These are phyloP conservation scores for Agrotis puta DNA, from an alignment of 2,888 invertebrate species.

Conservation along the genomic window DNA sequence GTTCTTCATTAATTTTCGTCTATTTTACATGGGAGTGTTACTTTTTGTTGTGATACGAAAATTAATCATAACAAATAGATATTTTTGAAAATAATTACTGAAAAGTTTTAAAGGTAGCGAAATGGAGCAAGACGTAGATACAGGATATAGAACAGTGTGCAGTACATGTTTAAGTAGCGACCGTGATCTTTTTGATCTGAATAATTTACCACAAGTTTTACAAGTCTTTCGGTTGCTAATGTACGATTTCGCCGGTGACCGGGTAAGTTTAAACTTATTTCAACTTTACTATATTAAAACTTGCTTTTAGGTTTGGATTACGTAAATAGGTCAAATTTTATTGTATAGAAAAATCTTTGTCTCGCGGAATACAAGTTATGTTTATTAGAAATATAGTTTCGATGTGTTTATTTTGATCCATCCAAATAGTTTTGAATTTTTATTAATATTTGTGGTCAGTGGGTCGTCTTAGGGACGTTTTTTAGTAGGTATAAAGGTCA, in stretches of 20 bases:
- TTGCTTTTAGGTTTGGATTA: slow-evolving; percentile 31
- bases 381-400: too few relatives aligned
- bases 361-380: too few relatives aligned
- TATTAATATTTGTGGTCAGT: too few relatives aligned
- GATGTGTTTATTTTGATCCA: too few relatives aligned
- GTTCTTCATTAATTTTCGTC: slow-evolving; percentile 85
- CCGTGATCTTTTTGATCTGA: slow-evolving; percentile 80
- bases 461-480: too few relatives aligned
- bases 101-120: slow-evolving; percentile 59
- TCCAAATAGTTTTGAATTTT: too few relatives aligned
- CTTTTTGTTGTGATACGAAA: slow-evolving; percentile 89
- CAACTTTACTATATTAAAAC: slow-evolving; percentile 10
- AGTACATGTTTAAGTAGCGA: slow-evolving; percentile 84
- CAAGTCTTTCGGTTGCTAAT: slow-evolving; percentile 84
- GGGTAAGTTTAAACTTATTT: slow-evolving; percentile 76
- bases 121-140: slow-evolving; percentile 88
- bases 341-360: background rate
- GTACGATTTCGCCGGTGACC: slow-evolving; percentile 85
- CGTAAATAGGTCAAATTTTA: slow-evolving; percentile 61
- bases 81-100: slow-evolving; percentile 63
- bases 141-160: slow-evolving; percentile 78
- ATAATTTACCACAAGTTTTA: slow-evolving; percentile 75
- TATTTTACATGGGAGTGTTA: slow-evolving; percentile 91
- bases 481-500: too few relatives aligned
- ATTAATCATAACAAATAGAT: slow-evolving; percentile 73